Evolutionary conservation across 2,888 invertebrate species (phyloP).

Genomic region (Sthenelais limicola): DNA sequence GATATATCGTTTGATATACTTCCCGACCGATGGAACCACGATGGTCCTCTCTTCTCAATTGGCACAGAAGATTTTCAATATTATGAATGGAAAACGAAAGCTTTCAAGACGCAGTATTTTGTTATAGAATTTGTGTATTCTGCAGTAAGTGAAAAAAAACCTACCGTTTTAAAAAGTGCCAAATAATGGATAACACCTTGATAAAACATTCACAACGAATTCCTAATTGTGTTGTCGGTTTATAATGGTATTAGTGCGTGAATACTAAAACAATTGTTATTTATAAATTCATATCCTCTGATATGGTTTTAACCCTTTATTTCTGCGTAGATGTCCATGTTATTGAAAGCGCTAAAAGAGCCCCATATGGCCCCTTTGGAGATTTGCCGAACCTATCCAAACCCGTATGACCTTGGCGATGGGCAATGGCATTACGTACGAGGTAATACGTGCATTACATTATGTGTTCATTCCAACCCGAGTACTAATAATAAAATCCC

Average conservation of each 20-base stretch:
- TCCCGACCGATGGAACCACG: slow-evolving; percentile 47
- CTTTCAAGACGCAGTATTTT: slow-evolving; percentile 47
- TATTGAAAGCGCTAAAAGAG: slow-evolving; percentile 46
- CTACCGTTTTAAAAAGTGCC: no score
- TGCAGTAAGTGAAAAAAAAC: slow-evolving; percentile 48
- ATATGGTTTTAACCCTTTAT: not conserved
- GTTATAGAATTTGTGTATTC: slow-evolving; percentile 52
- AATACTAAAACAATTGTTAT: no score
- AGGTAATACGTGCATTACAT: no score
- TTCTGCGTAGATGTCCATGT: slow-evolving; percentile 45
- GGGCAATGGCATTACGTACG: slow-evolving; percentile 45
- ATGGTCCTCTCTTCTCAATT: slow-evolving; percentile 49
- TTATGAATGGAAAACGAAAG: slow-evolving; percentile 51
- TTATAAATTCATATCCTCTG: no score
- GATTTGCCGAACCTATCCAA: slow-evolving; percentile 47
- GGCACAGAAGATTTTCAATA: slow-evolving; percentile 50
- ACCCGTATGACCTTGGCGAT: slow-evolving; percentile 47
- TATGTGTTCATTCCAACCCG: no score
- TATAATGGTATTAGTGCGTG: no score
- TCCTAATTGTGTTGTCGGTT: no score
- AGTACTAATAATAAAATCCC: no score
- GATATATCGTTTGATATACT: slow-evolving; percentile 45
- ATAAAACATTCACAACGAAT: no score
- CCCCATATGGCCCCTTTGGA: slow-evolving; percentile 49
- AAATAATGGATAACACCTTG: no score